These are phyloP conservation scores for Lepilemur septentrionalis DNA, from an alignment of 2,797 vertebrate genomes.

Conservation along the genomic window DNA sequence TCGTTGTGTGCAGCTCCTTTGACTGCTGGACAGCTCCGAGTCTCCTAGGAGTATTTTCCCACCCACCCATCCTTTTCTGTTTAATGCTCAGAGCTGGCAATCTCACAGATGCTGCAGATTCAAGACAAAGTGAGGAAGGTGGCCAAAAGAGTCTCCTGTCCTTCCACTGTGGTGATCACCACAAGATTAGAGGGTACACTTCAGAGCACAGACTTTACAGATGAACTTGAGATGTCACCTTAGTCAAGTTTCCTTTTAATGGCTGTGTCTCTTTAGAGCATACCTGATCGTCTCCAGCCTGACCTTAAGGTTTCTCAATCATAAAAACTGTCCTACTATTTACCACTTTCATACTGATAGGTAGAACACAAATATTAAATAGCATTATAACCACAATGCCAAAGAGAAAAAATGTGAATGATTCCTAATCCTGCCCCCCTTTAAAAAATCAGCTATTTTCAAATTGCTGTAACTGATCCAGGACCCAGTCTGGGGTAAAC, in stretches of 20 bases:
- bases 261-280: background rate
- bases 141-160: background rate
- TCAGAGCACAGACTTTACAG: background rate
- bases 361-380: background rate
- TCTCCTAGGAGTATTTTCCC: background rate
- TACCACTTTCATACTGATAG: background rate
- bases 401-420: background rate
- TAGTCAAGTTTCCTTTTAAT: background rate
- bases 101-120: background rate
- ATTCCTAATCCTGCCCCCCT: slow-evolving; percentile 3
- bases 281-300: background rate
- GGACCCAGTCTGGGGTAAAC: background rate
- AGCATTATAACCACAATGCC: background rate
- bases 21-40: slow-evolving; percentile 62
- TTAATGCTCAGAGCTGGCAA: slow-evolving; percentile 16
- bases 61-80: background rate
- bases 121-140: background rate
- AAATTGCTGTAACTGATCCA: slow-evolving; percentile 9
- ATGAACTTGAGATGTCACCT: background rate
- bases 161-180: background rate
- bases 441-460: slow-evolving; percentile 7
- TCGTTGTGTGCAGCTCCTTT: background rate
- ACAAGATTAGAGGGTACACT: background rate
- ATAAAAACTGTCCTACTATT: background rate
- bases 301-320: slow-evolving; percentile 10